A percentile compares a stretch with the other conserved stretches of the same genome.
Conservation (phyloP, 37 sponge, comb jelly and placozoan genomes). For the Crambe crambe region DNA sequence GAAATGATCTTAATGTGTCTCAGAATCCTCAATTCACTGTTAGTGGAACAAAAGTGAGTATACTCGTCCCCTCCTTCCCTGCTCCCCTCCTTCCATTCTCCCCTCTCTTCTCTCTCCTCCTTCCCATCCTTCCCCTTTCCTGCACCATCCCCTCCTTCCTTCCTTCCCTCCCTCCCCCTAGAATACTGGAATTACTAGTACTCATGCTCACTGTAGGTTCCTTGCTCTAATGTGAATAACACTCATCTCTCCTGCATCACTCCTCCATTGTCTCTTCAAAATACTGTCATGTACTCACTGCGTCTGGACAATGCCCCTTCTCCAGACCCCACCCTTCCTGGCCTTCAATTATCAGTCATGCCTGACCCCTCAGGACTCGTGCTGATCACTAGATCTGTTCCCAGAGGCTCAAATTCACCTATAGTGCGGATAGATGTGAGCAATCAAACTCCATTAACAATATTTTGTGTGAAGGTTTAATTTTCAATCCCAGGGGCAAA, state of each 20-base stretch:
- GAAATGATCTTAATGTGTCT: slow-evolving; percentile 40
- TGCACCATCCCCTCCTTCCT: slow-evolving; percentile 7
- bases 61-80: neutral
- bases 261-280: too few species aligned
- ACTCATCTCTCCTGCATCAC: too few species aligned
- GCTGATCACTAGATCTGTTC: too few species aligned
- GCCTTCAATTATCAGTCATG: neutral
- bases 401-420: neutral
- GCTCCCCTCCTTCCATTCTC: neutral
- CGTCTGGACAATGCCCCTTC: slow-evolving; percentile 23
- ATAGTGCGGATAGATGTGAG: neutral
- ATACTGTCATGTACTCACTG: slow-evolving; percentile 16
- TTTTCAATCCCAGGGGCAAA: slow-evolving; percentile 29
- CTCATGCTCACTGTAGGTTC: too few species aligned
- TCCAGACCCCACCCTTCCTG: neutral
- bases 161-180: slow-evolving; percentile 13
- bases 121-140: slow-evolving; percentile 1
- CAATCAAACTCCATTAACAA: too few species aligned
- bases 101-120: neutral
- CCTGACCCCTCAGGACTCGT: neutral
- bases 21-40: slow-evolving; percentile 26
- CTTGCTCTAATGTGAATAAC: neutral
- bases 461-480: too few species aligned
- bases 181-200: too few species aligned
- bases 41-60: neutral